phyloP scores from a whole-genome alignment of 2,888 invertebrate species.

The Drosophila ezoana region DNA sequence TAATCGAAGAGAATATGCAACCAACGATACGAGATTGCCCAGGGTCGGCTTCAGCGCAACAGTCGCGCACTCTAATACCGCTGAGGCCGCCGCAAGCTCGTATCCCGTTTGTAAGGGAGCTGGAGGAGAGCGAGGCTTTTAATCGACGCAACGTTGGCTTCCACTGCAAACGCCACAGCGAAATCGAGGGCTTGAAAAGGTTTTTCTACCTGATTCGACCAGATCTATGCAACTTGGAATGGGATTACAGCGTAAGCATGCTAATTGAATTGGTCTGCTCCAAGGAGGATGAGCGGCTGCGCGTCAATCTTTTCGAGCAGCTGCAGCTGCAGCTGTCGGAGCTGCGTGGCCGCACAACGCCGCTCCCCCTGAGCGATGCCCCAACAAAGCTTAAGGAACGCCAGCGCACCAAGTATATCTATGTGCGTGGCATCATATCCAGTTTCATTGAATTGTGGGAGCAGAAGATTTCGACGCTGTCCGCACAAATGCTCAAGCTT shows the following conservation, averaged over 20 bases:
- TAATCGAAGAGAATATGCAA: constrained; percentile 37
- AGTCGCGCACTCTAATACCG: too few species aligned
- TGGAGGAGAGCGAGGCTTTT: constrained; percentile 55
- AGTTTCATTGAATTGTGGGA: constrained; percentile 71
- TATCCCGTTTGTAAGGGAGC: constrained; percentile 42
- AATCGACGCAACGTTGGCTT: constrained; percentile 52
- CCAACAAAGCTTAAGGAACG: constrained; percentile 44
- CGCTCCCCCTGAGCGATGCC: constrained; percentile 5
- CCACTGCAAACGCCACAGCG: constrained; percentile 33
- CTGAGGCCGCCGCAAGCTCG: fast-evolving
- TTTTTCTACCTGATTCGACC: constrained; percentile 37
- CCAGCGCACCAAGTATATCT: constrained; percentile 45
- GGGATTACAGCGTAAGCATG: constrained; percentile 58
- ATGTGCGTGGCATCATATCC: constrained; percentile 69
- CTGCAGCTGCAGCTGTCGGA: constrained; percentile 25
- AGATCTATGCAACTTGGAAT: neutral
- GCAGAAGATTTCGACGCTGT: constrained; percentile 40
- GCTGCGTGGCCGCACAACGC: constrained; percentile 21
- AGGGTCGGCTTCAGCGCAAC: fast-evolving
- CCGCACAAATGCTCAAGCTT: constrained; percentile 32
- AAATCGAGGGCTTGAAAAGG: constrained; percentile 30
- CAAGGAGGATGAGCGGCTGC: neutral
- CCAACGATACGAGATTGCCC: neutral
- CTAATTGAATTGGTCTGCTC: constrained; percentile 43
- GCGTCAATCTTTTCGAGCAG: constrained; percentile 33